Conservation (phyloP, 2,888 invertebrate species). For the Ectropis crepuscularia region DNA sequence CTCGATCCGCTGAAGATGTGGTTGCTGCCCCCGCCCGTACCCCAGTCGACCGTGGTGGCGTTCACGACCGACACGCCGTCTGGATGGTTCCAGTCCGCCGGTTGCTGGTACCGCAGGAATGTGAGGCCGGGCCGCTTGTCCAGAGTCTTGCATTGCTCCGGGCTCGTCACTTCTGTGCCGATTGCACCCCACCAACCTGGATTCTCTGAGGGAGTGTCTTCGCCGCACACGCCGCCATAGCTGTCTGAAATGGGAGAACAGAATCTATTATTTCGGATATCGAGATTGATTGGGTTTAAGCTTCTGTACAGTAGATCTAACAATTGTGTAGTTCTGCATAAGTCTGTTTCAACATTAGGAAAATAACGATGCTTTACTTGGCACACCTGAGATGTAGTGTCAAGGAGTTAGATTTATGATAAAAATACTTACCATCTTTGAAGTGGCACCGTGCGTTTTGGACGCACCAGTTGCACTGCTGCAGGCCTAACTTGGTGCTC, state of each 20-base stretch:
- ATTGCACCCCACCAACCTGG: slow-evolving; percentile 96
- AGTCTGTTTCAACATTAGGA: too few relatives aligned
- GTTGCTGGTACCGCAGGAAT: slow-evolving; percentile 94
- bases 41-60: slow-evolving; percentile 92
- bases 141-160: slow-evolving; percentile 90
- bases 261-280: neutral
- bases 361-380: too few relatives aligned
- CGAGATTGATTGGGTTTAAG: too few relatives aligned
- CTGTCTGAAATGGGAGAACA: slow-evolving; percentile 82
- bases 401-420: neutral
- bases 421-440: slow-evolving; percentile 86
- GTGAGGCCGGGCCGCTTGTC: slow-evolving; percentile 95
- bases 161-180: slow-evolving; percentile 89
- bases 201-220: slow-evolving; percentile 92
- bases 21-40: slow-evolving; percentile 88
- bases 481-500: slow-evolving; percentile 90
- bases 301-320: too few relatives aligned
- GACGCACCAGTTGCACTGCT: slow-evolving; percentile 96
- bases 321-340: too few relatives aligned
- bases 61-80: slow-evolving; percentile 95
- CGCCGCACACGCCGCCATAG: slow-evolving; percentile 93
- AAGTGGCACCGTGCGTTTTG: slow-evolving; percentile 96
- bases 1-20: slow-evolving; percentile 89
- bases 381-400: too few relatives aligned
- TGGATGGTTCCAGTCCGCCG: slow-evolving; percentile 94